These are phyloP conservation scores for Ormyrus labotus DNA, from an alignment of 2,888 invertebrate genomes.

Conservation along the genomic window DNA sequence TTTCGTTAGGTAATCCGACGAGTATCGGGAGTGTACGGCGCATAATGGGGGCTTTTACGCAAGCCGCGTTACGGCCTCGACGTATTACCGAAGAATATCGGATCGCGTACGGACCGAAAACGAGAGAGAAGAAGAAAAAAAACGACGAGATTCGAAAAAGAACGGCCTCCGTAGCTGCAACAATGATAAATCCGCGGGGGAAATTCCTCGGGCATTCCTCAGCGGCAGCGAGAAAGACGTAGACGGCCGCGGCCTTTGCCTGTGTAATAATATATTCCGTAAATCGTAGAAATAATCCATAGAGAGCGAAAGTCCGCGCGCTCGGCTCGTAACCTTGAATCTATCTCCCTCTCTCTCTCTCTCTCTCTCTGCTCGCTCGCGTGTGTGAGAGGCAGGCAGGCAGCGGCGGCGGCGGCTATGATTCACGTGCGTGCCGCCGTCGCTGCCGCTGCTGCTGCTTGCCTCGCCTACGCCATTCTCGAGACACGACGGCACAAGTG, in stretches of 20 bases:
- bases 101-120: neutral
- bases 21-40: too few species aligned
- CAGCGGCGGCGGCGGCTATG: conserved; percentile 7
- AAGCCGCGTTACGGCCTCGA: too few species aligned
- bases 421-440: conserved; percentile 43
- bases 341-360: conserved; percentile 49
- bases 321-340: conserved; percentile 53
- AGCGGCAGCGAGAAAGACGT: conserved; percentile 30
- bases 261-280: conserved; percentile 54
- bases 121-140: neutral
- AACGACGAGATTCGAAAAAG: neutral
- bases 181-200: conserved; percentile 37
- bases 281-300: conserved; percentile 59
- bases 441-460: conserved; percentile 4
- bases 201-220: conserved; percentile 40
- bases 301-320: conserved; percentile 56
- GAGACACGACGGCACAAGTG: conserved; percentile 41
- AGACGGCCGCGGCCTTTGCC: conserved; percentile 50
- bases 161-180: conserved; percentile 19
- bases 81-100: too few species aligned
- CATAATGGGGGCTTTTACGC: too few species aligned
- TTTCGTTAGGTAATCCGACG: too few species aligned
- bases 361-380: conserved; percentile 13
- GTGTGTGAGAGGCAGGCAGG: neutral
- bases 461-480: conserved; percentile 54